Evolutionary conservation across 2,113 vertebrate species (phyloP).

Genomic region (Mellivora capensis): DNA sequence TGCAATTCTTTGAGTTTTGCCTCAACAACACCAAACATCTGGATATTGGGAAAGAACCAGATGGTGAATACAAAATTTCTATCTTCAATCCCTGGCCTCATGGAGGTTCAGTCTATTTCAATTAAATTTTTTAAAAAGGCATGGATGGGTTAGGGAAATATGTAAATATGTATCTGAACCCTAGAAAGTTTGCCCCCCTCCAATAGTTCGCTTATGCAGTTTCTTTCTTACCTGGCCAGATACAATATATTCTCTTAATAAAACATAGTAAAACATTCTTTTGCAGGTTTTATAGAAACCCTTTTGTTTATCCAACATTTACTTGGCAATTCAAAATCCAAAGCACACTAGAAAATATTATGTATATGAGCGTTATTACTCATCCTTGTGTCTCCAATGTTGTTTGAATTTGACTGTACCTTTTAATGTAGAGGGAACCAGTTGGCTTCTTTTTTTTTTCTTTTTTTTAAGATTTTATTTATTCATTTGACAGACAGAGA

Average conservation of each 20-base stretch:
- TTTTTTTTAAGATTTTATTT: no score
- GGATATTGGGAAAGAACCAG: not conserved
- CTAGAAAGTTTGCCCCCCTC: not conserved
- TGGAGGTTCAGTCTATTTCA: not conserved
- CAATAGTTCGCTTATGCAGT: not conserved
- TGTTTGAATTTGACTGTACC: conserved; percentile 18
- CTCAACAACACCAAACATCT: not conserved
- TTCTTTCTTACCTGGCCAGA: conserved; percentile 15
- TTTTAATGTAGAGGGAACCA: conserved; percentile 12
- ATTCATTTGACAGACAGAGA: no score
- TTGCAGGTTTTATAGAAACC: conserved; percentile 15
- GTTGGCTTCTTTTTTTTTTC: not conserved
- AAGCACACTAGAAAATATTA: conserved; percentile 42
- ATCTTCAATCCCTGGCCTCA: not conserved
- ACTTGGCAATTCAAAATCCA: not conserved
- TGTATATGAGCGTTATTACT: not conserved
- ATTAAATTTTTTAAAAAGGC: not conserved
- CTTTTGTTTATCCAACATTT: conserved; percentile 29
- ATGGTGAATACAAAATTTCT: not conserved
- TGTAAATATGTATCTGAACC: not conserved
- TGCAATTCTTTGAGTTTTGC: not conserved
- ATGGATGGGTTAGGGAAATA: not conserved
- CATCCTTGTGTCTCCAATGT: not conserved
- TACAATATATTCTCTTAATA: conserved; percentile 7
- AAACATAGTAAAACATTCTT: conserved; percentile 37